These are phyloP conservation scores for Diceros bicornis DNA, from an alignment of 2,797 vertebrate genomes.

Conservation along the genomic window DNA sequence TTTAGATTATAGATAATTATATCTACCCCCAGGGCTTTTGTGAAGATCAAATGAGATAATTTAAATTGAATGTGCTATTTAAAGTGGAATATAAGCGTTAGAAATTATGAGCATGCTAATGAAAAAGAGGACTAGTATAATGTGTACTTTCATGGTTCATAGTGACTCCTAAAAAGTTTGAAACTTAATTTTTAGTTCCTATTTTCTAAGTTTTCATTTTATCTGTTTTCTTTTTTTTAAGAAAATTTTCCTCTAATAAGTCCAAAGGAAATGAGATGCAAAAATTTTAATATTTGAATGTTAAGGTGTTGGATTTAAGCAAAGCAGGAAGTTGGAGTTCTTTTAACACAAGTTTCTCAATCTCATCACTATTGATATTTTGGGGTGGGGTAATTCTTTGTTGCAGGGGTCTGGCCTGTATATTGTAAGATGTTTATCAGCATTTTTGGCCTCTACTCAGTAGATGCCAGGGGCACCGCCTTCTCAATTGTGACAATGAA, in stretches of 20 bases:
- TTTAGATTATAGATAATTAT: slow-evolving; percentile 51
- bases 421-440: background rate
- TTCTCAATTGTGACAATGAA: background rate
- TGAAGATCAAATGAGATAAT: slow-evolving; percentile 27
- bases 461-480: background rate
- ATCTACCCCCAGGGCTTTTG: background rate
- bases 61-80: slow-evolving; percentile 55
- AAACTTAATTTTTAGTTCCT: slow-evolving; percentile 51
- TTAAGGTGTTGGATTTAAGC: background rate
- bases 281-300: slow-evolving; percentile 53
- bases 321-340: background rate
- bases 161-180: background rate
- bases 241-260: background rate
- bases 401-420: background rate
- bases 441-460: background rate
- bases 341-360: background rate
- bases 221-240: background rate
- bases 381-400: background rate
- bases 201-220: slow-evolving; percentile 45
- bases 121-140: background rate
- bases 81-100: slow-evolving; percentile 26
- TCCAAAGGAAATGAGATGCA: background rate
- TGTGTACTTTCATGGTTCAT: background rate
- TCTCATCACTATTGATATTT: background rate
- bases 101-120: slow-evolving; percentile 36